A percentile compares a stretch with the other conserved stretches of the same genome.
phyloP scores from a whole-genome alignment of 2,113 vertebrate genomes.

The Cettia cetti region DNA sequence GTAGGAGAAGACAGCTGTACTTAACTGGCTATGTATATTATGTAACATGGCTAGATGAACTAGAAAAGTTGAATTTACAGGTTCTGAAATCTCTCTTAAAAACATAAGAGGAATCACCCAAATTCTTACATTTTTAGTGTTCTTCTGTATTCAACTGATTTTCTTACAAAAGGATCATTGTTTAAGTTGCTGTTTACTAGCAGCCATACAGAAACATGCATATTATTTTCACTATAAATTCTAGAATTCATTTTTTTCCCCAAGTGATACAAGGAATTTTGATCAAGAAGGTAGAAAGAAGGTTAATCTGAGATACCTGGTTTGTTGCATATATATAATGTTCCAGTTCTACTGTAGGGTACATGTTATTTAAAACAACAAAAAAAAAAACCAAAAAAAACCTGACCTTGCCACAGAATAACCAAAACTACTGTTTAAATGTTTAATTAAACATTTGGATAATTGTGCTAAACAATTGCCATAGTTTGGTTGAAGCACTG shows the following conservation, averaged over 20 bases:
- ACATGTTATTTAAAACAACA: not conserved
- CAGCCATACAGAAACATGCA: not conserved
- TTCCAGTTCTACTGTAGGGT: slow-evolving; percentile 26
- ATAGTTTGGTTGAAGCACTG: not conserved
- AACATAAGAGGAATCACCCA: not conserved
- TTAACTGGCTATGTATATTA: not conserved
- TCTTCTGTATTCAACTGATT: not conserved
- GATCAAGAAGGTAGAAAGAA: not conserved
- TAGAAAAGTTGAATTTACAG: slow-evolving; percentile 32
- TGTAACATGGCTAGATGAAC: not conserved
- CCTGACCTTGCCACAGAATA: not conserved
- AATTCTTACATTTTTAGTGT: not conserved
- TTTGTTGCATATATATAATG: slow-evolving; percentile 21
- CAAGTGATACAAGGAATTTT: not conserved
- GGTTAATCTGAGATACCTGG: not conserved
- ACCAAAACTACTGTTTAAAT: not conserved
- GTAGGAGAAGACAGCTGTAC: slow-evolving; percentile 7
- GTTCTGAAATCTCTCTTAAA: not conserved
- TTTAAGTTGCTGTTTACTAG: not conserved
- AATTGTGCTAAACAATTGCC: not conserved
- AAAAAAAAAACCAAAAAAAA: not conserved
- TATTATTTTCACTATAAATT: not conserved
- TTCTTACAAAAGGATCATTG: not conserved
- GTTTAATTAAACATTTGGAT: not conserved
- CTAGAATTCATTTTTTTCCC: not conserved